Evolutionary conservation across 2,113 vertebrate genomes (phyloP).

Genomic region (Oenanthe melanoleuca): DNA sequence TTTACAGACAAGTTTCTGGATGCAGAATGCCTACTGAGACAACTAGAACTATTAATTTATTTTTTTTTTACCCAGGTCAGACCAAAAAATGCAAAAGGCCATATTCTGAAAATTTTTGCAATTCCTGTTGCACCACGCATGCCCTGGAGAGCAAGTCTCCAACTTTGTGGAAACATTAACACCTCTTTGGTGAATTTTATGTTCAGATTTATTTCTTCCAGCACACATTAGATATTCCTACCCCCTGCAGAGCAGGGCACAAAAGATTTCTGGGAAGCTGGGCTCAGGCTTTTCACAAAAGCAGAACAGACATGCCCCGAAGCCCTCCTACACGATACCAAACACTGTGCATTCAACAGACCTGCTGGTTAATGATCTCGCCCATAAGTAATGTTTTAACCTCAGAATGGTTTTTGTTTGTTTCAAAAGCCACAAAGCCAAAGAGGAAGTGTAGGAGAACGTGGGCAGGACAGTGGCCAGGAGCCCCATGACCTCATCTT

Average conservation of each 20-base stretch:
- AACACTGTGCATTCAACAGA: constrained; percentile 14
- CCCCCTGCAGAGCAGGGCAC: not conserved
- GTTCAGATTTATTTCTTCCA: not conserved
- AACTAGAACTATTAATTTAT: not conserved
- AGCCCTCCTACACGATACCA: constrained; percentile 18
- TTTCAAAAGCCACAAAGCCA: constrained; percentile 78
- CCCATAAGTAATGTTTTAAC: constrained; percentile 74
- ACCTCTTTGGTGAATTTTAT: not conserved
- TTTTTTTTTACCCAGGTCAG: not conserved
- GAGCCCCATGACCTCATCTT: constrained; percentile 74
- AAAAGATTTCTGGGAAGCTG: not conserved
- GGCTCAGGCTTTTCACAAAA: not conserved
- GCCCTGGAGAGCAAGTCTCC: not conserved
- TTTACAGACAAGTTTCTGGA: not conserved
- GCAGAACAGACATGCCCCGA: not conserved
- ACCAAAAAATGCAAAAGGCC: not conserved
- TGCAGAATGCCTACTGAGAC: not conserved
- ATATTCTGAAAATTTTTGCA: not conserved
- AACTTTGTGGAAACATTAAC: not conserved
- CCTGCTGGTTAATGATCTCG: constrained; percentile 68
- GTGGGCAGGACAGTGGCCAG: constrained; percentile 70
- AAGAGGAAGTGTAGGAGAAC: constrained; percentile 78
- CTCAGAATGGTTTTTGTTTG: constrained; percentile 54
- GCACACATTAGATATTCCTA: not conserved
- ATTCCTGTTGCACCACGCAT: not conserved